phyloP scores from a whole-genome alignment of 2,888 invertebrate species.

The Lepidocyrtinus sp. region DNA sequence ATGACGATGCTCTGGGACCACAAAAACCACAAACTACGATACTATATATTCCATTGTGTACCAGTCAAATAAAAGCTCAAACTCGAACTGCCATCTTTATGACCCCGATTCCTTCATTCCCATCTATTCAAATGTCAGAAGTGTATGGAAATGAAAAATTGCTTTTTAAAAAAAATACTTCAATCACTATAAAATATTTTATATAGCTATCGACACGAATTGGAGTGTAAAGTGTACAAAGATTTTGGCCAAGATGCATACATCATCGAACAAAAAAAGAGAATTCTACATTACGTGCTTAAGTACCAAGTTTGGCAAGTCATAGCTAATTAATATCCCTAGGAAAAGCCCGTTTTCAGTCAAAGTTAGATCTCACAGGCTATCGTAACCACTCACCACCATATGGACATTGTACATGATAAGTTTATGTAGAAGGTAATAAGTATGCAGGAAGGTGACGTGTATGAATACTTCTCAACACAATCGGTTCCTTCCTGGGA shows the following conservation, averaged over 20 bases:
- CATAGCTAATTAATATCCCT: too few relatives aligned
- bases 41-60: not conserved
- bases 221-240: too few relatives aligned
- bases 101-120: not conserved
- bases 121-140: slow-evolving; percentile 2
- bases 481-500: slow-evolving; percentile 63
- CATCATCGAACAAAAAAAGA: too few relatives aligned
- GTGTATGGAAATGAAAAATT: not conserved
- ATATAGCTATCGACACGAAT: too few relatives aligned
- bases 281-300: too few relatives aligned
- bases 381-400: too few relatives aligned
- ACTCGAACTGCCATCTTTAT: not conserved
- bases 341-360: too few relatives aligned
- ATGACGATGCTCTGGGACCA: not conserved
- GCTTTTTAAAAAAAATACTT: slow-evolving; percentile 4
- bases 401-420: too few relatives aligned
- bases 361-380: too few relatives aligned
- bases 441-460: not conserved
- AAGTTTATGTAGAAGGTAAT: too few relatives aligned
- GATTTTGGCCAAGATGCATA: too few relatives aligned
- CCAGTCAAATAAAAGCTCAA: not conserved
- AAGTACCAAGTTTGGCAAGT: too few relatives aligned
- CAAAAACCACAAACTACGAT: not conserved
- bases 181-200: not conserved
- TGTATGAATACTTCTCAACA: slow-evolving; percentile 16